Evolutionary conservation across 1,140 invertebrate genomes (phyloP), one percentile per base, ranked within the genome.

Genomic region (Eriosoma lanigerum): DNA sequence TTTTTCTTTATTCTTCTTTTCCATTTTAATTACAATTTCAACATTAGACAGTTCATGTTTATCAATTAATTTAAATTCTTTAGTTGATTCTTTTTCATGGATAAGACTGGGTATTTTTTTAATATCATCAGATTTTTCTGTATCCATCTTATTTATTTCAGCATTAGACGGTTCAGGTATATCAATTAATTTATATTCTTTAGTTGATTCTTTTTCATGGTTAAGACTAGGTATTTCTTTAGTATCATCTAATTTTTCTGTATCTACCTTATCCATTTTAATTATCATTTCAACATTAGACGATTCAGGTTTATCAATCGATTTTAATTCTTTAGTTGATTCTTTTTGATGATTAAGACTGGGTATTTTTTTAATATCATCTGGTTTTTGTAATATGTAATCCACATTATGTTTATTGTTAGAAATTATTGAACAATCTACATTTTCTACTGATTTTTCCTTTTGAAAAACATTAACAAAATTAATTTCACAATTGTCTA

Each of bases 381-480:
- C 29, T 3, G 5, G 24, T 24, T 58, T 58, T 21, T 54, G 12
- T 17, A 24, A 58, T 17, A 76, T 38, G 15, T 76, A 44, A 76
- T 76, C 54, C n/a, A 58, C 15, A 17, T 12, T 76, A 58, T 58
- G 29, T 76, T 76, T 76, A 76, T 44, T 76, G 24, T 21, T 58
- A 76, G n/a, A 58, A 58, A 24, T 12, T 8, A 38, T 38, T 21
- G 19, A 12, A 1, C 2, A 21, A 75, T 50, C 26, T 72, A 52
- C 3, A 72, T 52, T 52, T 24, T 9, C 17, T 52, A 29, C 17
- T 9, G 24, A 52, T 52, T 19, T 72, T 52, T 29, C 17, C 24
- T 70, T 21, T 48, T 70, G 66, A 3, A 26, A 8, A 29, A 29
- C 1, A 29, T 50, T 72, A 19, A 50, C 3, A 50, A 10, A 54